Percentiles rank a stretch among this genome's conserved stretches.
These are phyloP conservation scores for Parazoanthus swiftii DNA, from an alignment of 92 coral and sea anemone genomes.

Conservation along the genomic window DNA sequence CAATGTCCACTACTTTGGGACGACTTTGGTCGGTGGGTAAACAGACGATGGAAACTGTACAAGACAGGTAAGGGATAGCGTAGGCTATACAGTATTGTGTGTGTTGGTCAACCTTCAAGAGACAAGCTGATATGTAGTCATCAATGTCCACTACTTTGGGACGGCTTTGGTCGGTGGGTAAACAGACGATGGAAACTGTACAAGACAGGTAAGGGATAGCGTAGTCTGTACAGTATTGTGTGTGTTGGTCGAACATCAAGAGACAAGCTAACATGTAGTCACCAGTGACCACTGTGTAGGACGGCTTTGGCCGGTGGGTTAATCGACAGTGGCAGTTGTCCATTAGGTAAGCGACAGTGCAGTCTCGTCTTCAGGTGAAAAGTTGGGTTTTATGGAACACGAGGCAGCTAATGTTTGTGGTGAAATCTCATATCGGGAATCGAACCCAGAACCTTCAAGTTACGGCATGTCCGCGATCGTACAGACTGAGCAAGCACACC, in stretches of 20 bases:
- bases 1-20: slow-evolving; percentile 65
- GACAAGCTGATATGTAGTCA: slow-evolving; percentile 34
- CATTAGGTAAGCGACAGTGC: slow-evolving; percentile 19
- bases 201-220: slow-evolving; percentile 25
- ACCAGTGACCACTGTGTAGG: slow-evolving; percentile 58
- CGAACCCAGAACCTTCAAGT: no score
- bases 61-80: slow-evolving; percentile 16
- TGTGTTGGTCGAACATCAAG: neutral
- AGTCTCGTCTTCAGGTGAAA: no score
- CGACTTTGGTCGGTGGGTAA: slow-evolving; percentile 77
- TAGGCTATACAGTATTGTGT: no score
- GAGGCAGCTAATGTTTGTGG: no score
- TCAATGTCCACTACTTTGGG: slow-evolving; percentile 61
- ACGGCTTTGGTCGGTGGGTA: slow-evolving; percentile 79
- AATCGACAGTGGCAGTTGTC: slow-evolving; percentile 59
- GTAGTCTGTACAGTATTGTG: no score
- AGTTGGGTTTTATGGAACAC: no score
- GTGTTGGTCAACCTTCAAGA: neutral
- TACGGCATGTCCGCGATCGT: no score
- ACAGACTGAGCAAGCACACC: no score
- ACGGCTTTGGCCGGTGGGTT: slow-evolving; percentile 79
- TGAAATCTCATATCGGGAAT: no score
- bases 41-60: slow-evolving; percentile 59
- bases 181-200: slow-evolving; percentile 60
- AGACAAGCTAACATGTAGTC: slow-evolving; percentile 32